Percentiles rank a stretch among this genome's conserved stretches.
These are phyloP conservation scores for Escarpia spicata DNA, from an alignment of 2,888 invertebrate species.

Conservation along the genomic window DNA sequence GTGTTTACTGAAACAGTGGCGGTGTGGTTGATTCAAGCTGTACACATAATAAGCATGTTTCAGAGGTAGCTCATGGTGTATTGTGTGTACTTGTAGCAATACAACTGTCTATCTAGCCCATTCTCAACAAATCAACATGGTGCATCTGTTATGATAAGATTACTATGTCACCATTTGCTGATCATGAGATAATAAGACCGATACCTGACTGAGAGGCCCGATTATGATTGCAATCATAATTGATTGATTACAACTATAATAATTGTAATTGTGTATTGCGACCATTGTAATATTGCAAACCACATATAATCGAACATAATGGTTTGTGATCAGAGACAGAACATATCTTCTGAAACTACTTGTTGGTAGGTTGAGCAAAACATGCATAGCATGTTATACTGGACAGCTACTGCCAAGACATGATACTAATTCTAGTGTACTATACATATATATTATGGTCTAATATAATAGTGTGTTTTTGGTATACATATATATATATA, in stretches of 20 bases:
- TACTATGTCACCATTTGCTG: background rate
- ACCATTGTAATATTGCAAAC: background rate
- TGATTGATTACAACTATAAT: background rate
- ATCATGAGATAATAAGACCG: background rate
- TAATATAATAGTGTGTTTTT: no score
- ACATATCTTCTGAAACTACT: no score
- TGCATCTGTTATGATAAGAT: background rate
- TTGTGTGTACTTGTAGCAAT: background rate
- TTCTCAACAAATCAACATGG: background rate
- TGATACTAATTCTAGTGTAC: background rate
- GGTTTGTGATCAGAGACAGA: background rate
- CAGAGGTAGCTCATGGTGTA: background rate
- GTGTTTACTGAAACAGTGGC: background rate
- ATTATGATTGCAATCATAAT: slow-evolving; percentile 12
- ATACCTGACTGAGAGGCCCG: background rate
- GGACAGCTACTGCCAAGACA: background rate
- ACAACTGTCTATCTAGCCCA: background rate
- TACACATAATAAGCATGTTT: background rate
- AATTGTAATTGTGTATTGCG: background rate
- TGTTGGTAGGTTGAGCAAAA: background rate
- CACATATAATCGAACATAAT: background rate
- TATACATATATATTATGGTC: background rate
- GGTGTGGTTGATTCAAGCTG: background rate
- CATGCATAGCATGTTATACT: background rate
- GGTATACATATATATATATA: no score